Base-by-base conservation (phyloP, 37 sponge, comb jelly and placozoan genomes). In the Lycopodina hypogea region DNA sequence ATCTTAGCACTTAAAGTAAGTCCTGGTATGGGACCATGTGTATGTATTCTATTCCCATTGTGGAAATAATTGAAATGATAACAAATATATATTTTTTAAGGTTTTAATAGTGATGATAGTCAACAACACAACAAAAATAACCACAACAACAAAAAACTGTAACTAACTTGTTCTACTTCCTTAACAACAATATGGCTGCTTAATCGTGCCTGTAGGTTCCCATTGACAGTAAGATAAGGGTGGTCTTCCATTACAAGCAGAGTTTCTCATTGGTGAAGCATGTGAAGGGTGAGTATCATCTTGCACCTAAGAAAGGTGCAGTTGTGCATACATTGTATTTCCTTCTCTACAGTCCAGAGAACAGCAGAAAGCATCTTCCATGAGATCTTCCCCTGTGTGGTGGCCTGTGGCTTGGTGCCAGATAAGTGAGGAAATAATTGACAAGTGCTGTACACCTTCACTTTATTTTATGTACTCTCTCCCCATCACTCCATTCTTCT, bases 191-290 rank as follows among this genome's bases (percentile, higher is more conserved):
- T n/a, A n/a, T n/a, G n/a, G n/a, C n/a, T n/a, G n/a, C n/a, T n/a
- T n/a, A n/a, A n/a, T n/a, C n/a, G n/a, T n/a, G n/a, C n/a, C n/a
- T n/a, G n/a, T n/a, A 85, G 86, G 80, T 86, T 40, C 87, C 87
- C 41, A 56, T 86, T n/a, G 87, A 86, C 67, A 86, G 78, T 56
- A 86, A 75, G 56, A 68, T 86, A 1, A 72, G 80, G 56, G 61
- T 86, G 28, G 57, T 36, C 24, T 86, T 86, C 67, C 87, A 86
- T 41, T 86, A 80, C 70, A 74, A 86, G 53, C 67, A 66, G 41
- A 37, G 63, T 56, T 80, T 86, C 69, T 80, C 81, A 30, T 61
- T 80, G 15, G 76, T 75, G 12, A 86, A 75, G 51, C 42, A 67
- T 19, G 23, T 86, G 22, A 80, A 68, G 52, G 86, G 86, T 85